Base-by-base conservation (phyloP, 2,888 invertebrate species). In the Germaria angustata region DNA sequence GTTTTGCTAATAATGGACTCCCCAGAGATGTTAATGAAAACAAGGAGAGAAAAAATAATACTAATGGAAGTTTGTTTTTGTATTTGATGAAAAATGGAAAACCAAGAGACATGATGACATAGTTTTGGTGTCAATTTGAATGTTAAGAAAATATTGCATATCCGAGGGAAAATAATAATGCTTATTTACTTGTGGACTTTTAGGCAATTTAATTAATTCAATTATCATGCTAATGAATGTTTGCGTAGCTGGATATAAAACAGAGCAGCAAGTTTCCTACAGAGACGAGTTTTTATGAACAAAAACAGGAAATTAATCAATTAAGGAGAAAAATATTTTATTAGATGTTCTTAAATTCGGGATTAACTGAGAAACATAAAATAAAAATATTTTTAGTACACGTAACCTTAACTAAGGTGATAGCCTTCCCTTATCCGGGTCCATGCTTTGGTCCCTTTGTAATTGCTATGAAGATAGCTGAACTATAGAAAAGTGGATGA, bases 1-100 rank as follows among this genome's bases (percentile, higher is more conserved):
- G 2, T 57, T 39, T 24, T 75, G 41, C 68, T 57, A 69, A 65
- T 82, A 78, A 82, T 75, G 51, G 68, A 82, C 78, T 82, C 81
- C 81, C 81, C 69, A 75, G 73, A 71, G 73, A 75, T 55, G 20
- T 71, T 75, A 44, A 81, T 72, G 66, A 59, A 59, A 49, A 53
- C 3, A 39, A 13, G 4, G 15, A 28, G 11, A 51, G 28, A 28
- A 5, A 41, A 63, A 63, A 36, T 6, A 15, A 17, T 28, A 77
- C 51, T 55, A 77, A 77, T 81, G 66, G 72, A 59, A 66, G 61
- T 72, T 72, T 51, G 6, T 46, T 46, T 46, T 46, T 4, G 11
- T 17, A 8, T 49, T 28, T 3, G 2, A 20, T 61, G 32, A 57
- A 41, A 59, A 72, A 28, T 49, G 13, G 20, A 15, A 53, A 53